Conservation (phyloP, 2,113 vertebrate species). For the Tautogolabrus adspersus region DNA sequence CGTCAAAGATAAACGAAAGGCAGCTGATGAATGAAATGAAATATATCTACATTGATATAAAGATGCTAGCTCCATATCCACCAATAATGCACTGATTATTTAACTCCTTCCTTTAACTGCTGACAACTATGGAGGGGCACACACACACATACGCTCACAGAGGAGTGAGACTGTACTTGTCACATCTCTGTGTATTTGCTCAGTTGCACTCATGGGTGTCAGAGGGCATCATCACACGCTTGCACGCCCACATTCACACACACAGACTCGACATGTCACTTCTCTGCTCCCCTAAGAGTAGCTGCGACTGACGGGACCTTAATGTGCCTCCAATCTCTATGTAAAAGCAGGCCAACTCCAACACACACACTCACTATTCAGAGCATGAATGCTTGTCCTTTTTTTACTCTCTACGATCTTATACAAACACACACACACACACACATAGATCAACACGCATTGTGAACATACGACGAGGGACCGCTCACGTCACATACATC, state of each 20-base stretch:
- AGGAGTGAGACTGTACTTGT: not conserved
- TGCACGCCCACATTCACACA: not conserved
- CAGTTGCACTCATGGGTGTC: conserved; percentile 59
- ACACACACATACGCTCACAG: not conserved
- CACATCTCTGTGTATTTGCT: conserved; percentile 49
- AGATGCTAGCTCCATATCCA: no score
- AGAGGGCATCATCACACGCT: conserved; percentile 34
- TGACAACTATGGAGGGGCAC: no score
- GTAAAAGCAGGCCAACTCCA: conserved; percentile 41
- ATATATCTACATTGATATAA: no score
- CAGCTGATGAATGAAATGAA: no score
- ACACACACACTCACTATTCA: conserved; percentile 23
- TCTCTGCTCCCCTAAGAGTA: conserved; percentile 46
- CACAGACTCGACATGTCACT: conserved; percentile 20
- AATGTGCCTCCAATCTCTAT: conserved; percentile 45
- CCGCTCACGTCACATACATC: not conserved
- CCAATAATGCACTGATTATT: no score
- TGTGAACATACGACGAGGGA: conserved; percentile 13
- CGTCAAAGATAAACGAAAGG: no score
- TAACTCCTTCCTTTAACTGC: no score
- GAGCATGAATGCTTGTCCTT: conserved; percentile 4
- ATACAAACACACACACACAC: not conserved
- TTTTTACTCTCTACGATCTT: not conserved
- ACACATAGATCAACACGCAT: conserved; percentile 11
- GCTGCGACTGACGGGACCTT: conserved; percentile 52